phyloP scores from a whole-genome alignment of 2,113 vertebrate genomes.

The Gallinago paraguaiae region DNA sequence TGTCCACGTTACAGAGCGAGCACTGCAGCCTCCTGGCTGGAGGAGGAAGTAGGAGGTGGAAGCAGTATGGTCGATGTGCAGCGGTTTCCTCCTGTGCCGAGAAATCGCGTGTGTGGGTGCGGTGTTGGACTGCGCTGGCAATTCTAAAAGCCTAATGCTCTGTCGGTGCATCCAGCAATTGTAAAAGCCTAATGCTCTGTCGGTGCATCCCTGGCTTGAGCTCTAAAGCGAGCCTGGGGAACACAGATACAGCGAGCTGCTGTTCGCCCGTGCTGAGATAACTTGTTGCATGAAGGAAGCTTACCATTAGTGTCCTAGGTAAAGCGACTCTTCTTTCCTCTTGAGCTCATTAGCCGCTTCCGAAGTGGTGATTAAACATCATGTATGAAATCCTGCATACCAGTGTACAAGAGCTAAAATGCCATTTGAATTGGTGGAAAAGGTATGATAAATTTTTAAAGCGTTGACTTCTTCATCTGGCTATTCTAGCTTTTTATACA shows the following conservation, averaged over 20 bases:
- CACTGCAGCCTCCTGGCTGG: background rate
- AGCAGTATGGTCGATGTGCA: rapidly evolving
- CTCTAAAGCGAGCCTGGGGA: background rate
- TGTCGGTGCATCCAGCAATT: no score
- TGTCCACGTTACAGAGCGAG: rapidly evolving
- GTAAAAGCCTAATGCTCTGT: rapidly evolving
- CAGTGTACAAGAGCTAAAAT: background rate
- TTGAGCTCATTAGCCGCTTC: background rate
- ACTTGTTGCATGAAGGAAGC: background rate
- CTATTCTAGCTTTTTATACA: background rate
- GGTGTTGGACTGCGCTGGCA: rapidly evolving
- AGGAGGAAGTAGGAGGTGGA: background rate
- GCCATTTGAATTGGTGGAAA: background rate
- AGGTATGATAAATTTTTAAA: background rate
- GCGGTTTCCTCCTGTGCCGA: background rate
- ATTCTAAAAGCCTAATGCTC: rapidly evolving
- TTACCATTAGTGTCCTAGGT: rapidly evolving
- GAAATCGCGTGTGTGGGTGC: rapidly evolving
- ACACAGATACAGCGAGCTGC: rapidly evolving
- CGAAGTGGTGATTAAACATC: background rate
- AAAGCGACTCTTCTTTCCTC: background rate
- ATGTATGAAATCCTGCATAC: rapidly evolving
- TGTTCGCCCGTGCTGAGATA: rapidly evolving
- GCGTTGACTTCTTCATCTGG: background rate
- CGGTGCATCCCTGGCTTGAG: background rate